Conservation (phyloP, 1,140 invertebrate genomes). For the Asbolus verrucosus region DNA sequence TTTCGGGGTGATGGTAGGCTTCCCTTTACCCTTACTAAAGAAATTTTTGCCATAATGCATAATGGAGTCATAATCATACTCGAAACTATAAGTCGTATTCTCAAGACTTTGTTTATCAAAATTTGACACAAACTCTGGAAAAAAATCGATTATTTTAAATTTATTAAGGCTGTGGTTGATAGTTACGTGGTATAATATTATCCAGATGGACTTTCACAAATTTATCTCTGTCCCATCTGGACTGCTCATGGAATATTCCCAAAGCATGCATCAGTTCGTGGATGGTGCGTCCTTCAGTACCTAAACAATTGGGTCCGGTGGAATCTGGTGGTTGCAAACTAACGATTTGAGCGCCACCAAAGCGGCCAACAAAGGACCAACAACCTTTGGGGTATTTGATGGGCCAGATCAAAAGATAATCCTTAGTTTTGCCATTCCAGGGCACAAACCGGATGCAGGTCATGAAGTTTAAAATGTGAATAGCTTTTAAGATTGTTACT, state of each 20-base stretch:
- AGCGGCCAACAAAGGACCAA: constrained; percentile 76
- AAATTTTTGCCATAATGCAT: constrained; percentile 79
- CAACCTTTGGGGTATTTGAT: constrained; percentile 76
- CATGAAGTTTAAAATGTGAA: constrained; percentile 72
- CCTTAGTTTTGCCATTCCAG: constrained; percentile 72
- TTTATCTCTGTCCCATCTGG: constrained; percentile 71
- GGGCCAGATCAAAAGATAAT: constrained; percentile 75
- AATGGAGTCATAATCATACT: constrained; percentile 80
- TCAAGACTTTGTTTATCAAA: constrained; percentile 73
- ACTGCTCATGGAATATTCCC: constrained; percentile 77
- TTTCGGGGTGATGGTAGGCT: constrained; percentile 74
- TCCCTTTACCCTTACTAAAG: constrained; percentile 68
- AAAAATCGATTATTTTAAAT: constrained; percentile 34
- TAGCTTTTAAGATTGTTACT: constrained; percentile 71
- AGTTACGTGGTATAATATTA: constrained; percentile 70
- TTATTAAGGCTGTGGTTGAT: not conserved
- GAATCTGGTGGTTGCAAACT: constrained; percentile 74
- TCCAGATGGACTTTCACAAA: constrained; percentile 71
- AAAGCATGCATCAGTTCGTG: constrained; percentile 78
- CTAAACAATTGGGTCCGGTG: constrained; percentile 71
- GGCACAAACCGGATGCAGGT: constrained; percentile 74
- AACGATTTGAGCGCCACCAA: constrained; percentile 75
- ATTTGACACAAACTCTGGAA: constrained; percentile 70
- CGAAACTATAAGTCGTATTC: constrained; percentile 74
- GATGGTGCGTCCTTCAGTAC: constrained; percentile 71